Percentiles rank a stretch among this genome's conserved stretches.
Conservation (phyloP, 2,797 vertebrate species). For the Phrynocephalus vlangalii region DNA sequence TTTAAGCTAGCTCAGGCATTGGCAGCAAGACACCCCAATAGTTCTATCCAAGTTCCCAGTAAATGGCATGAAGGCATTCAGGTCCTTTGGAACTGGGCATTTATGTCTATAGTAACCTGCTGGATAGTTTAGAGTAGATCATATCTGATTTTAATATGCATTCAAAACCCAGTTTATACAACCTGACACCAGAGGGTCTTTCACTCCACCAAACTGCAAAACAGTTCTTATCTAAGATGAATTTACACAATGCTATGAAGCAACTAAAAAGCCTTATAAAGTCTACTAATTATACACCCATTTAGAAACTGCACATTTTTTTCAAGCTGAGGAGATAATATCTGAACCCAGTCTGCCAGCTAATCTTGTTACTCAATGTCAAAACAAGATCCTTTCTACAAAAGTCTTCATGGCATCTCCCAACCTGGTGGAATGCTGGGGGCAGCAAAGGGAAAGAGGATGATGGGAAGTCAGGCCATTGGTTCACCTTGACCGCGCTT, state of each 20-base stretch:
- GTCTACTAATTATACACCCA: background rate
- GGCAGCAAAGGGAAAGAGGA: background rate
- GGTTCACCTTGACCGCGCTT: background rate
- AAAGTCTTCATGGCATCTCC: background rate
- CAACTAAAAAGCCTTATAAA: constrained; percentile 9
- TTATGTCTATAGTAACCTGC: background rate
- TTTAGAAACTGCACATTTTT: constrained; percentile 16
- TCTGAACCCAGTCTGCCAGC: background rate
- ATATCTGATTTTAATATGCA: background rate
- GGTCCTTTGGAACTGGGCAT: background rate
- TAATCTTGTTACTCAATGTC: constrained; percentile 11
- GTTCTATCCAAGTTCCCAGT: background rate
- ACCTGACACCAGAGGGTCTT: background rate
- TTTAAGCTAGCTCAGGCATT: background rate
- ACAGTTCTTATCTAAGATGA: constrained; percentile 6
- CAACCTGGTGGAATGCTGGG: background rate
- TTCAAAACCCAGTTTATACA: background rate
- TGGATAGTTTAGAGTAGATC: background rate
- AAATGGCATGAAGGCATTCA: background rate
- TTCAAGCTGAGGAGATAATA: constrained; percentile 12
- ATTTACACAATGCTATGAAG: constrained; percentile 6
- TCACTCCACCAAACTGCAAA: background rate
- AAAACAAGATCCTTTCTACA: background rate
- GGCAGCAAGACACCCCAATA: no score
- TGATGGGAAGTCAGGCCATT: background rate